Evolutionary conservation across 2,888 invertebrate species (phyloP).

Genomic region (Proisotoma minuta): DNA sequence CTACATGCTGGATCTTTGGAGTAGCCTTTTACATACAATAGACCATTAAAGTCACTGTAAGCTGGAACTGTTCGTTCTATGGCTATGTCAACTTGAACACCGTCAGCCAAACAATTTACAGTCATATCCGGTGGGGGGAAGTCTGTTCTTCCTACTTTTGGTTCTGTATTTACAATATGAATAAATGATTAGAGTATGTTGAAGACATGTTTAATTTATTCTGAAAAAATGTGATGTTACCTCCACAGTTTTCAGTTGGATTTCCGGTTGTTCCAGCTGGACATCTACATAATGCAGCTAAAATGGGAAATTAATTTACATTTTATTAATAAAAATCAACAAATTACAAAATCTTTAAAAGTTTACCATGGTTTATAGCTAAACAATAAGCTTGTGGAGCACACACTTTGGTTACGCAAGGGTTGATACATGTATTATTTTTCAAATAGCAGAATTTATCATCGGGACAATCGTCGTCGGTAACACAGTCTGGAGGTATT

Average conservation of each 20-base stretch:
- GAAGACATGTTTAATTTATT: background rate
- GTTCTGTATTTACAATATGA: constrained; percentile 13
- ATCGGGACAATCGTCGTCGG: constrained; percentile 70
- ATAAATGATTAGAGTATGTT: background rate
- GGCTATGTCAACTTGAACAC: constrained; percentile 78
- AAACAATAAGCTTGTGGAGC: background rate
- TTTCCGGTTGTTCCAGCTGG: background rate
- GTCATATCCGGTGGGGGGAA: constrained; percentile 80
- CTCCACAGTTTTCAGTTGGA: no score
- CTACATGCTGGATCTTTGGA: constrained; percentile 89
- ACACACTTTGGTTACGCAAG: constrained; percentile 70
- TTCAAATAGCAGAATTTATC: constrained; percentile 67
- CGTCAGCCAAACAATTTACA: constrained; percentile 85
- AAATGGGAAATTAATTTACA: no score
- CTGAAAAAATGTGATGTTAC: no score
- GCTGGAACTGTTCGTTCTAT: constrained; percentile 50
- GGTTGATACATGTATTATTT: constrained; percentile 70
- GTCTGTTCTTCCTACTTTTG: constrained; percentile 59
- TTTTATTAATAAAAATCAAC: no score
- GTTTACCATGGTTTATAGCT: background rate
- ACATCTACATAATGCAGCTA: background rate
- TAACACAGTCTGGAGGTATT: constrained; percentile 57
- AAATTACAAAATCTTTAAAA: background rate
- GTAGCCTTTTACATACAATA: constrained; percentile 88
- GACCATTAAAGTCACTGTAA: constrained; percentile 70